Base-by-base conservation (phyloP, 2,888 invertebrate genomes). In the Eupithecia inturbata region DNA sequence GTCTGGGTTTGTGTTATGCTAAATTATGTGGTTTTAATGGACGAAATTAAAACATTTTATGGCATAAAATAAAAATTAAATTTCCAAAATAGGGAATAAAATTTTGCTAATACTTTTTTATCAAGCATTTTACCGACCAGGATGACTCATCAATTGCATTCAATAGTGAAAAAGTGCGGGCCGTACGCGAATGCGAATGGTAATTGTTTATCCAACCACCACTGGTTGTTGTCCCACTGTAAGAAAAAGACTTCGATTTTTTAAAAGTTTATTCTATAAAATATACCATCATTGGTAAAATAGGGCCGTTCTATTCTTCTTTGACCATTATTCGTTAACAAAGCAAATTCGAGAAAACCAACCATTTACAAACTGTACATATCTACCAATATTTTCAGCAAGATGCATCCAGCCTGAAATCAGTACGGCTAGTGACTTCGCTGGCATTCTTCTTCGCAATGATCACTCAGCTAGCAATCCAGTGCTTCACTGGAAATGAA, bases 401-500 rank as follows among this genome's bases (percentile, higher is more conserved):
- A 90, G 94, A 94, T 78, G 92, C 91, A 22, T 92, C 92, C 6
- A 91, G 91, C 72, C 87, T 94, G 45, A 91, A 89, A 72, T 93
- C 94, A 0, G 83, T 92, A 9, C 87, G 89, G 1, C 82, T 94
- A 62, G 87, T 91, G 69, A 93, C 92, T 14, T 93, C 94, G 0
- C 78, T 94, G 26, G 93, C 94, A 22, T 94, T 94, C 82, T 94
- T 94, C 80, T 84, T 87, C 9, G 92, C 92, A 2, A 94, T 94
- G 94, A 91, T 93, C 64, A 89, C 88, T 69, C 94, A 94, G 73
- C 86, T 94, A 7, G 93, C 89, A 0, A 87, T 93, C 60, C 94
- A 94, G 79, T 94, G 94, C 78, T 91, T 93, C 77, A 91, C 94
- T 53, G 92, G 88, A 4, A 94, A 92, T 76, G 93, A 93, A 78